Conservation (phyloP, 2,113 vertebrate species). For the Anser brachyrhynchus region DNA sequence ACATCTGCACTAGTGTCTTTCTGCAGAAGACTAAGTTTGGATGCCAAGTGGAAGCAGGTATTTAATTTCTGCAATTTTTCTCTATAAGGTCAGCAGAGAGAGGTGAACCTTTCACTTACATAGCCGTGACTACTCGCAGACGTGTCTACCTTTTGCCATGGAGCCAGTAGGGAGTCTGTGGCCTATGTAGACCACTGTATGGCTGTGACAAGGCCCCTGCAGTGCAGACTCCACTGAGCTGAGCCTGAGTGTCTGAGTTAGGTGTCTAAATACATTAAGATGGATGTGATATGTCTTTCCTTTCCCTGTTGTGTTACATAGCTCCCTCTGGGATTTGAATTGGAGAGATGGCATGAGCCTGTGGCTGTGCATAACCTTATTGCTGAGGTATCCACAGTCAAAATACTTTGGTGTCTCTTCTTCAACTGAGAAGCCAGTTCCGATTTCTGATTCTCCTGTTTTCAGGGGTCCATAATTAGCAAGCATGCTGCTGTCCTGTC, state of each 20-base stretch:
- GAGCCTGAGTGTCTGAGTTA: fast-evolving
- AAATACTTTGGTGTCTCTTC: not conserved
- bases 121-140: not conserved
- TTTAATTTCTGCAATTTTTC: not conserved
- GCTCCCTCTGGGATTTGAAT: not conserved
- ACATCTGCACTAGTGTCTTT: not conserved
- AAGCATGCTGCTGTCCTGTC: not conserved
- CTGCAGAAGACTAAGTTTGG: not conserved
- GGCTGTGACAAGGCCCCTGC: not conserved
- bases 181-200: not conserved
- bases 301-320: not conserved
- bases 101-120: not conserved
- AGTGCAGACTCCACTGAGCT: not conserved
- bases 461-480: not conserved
- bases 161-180: not conserved
- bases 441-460: not conserved
- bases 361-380: fast-evolving
- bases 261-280: not conserved
- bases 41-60: not conserved
- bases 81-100: not conserved
- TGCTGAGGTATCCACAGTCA: not conserved
- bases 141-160: not conserved
- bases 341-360: not conserved
- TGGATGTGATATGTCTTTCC: fast-evolving
- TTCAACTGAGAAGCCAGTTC: not conserved